Conservation (phyloP, 2,797 vertebrate genomes). For the Acanthurus tractus region DNA sequence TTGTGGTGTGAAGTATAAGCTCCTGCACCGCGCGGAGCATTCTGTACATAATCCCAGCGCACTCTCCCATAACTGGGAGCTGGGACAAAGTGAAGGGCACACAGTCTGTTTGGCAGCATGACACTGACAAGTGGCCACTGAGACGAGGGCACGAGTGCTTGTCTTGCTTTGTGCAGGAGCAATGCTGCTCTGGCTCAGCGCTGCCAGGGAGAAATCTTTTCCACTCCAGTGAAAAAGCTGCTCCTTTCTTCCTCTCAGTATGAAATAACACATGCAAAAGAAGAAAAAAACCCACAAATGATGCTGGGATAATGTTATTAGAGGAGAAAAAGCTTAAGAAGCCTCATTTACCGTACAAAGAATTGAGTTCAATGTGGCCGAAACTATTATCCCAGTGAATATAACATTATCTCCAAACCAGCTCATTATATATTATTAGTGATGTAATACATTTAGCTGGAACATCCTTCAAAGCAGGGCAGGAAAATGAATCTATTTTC, state of each 20-base stretch:
- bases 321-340: constrained; percentile 29
- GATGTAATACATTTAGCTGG: constrained; percentile 47
- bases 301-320: constrained; percentile 30
- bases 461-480: constrained; percentile 57
- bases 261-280: constrained; percentile 4
- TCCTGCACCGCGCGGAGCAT: constrained; percentile 53
- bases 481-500: constrained; percentile 54
- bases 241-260: constrained; percentile 9
- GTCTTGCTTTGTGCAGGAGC: constrained; percentile 30
- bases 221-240: constrained; percentile 4
- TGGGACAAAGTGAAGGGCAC: constrained; percentile 72
- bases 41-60: constrained; percentile 69
- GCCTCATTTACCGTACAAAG: constrained; percentile 14
- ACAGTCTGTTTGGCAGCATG: constrained; percentile 58
- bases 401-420: constrained; percentile 50
- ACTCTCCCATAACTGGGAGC: constrained; percentile 66
- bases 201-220: constrained; percentile 23
- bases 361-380: constrained; percentile 24
- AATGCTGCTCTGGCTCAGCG: constrained; percentile 30
- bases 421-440: constrained; percentile 61
- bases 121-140: constrained; percentile 63
- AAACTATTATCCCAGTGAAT: constrained; percentile 48
- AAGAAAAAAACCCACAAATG: background rate
- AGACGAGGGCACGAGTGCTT: constrained; percentile 47
- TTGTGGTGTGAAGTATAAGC: constrained; percentile 72